Evolutionary conservation across 2,888 invertebrate genomes (phyloP).

Genomic region (Amphipoea oculea): DNA sequence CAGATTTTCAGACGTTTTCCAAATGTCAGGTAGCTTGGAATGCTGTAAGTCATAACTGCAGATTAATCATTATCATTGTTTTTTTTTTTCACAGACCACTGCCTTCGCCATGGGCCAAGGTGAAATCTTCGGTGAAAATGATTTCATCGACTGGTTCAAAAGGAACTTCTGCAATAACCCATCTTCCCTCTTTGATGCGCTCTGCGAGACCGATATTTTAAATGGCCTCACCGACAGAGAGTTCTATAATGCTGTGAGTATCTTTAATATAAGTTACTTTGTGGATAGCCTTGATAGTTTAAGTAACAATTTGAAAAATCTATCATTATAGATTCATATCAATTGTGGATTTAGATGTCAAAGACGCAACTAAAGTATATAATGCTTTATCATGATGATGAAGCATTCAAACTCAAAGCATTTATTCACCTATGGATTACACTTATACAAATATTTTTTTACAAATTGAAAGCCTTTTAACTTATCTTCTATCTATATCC

Average conservation of each 20-base stretch:
- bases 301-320: background rate
- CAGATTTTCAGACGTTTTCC: background rate
- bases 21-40: background rate
- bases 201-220: constrained; percentile 56
- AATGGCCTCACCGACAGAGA: constrained; percentile 39
- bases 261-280: background rate
- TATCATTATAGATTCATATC: background rate
- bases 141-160: constrained; percentile 63
- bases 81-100: constrained; percentile 64
- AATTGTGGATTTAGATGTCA: background rate
- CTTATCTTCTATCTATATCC: too few relatives aligned
- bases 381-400: background rate
- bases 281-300: background rate
- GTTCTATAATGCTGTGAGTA: constrained; percentile 70
- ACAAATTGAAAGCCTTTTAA: too few relatives aligned
- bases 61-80: background rate
- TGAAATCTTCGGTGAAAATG: constrained; percentile 71
- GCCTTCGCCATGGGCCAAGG: constrained; percentile 69
- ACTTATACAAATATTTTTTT: background rate
- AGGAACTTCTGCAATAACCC: constrained; percentile 50
- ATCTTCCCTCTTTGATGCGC: background rate
- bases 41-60: background rate
- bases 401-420: background rate
- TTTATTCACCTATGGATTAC: background rate
- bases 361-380: background rate